Conservation (phyloP, 2,888 invertebrate species). For the Scelioninae gen. 1 region DNA sequence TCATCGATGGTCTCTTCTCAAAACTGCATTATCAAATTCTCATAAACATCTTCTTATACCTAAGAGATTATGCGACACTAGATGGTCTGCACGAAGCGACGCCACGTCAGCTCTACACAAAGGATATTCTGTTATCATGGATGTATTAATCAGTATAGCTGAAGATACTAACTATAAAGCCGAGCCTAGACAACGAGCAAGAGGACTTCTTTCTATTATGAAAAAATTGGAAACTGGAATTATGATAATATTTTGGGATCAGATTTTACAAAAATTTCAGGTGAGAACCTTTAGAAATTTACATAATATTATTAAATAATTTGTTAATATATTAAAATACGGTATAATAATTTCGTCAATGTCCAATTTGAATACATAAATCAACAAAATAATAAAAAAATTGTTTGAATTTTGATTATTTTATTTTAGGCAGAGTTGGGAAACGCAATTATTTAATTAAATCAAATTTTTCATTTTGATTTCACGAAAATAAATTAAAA, state of each 20-base stretch:
- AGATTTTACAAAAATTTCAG: conserved; percentile 23
- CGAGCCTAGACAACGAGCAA: conserved; percentile 23
- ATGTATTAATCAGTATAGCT: conserved; percentile 5
- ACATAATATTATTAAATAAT: no score
- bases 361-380: no score
- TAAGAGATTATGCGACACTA: conserved; percentile 25
- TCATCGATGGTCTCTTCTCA: conserved; percentile 68
- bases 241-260: conserved; percentile 23
- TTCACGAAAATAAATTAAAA: no score
- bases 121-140: conserved; percentile 23
- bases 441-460: no score
- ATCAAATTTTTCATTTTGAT: no score
- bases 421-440: no score
- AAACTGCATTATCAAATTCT: conserved; percentile 23
- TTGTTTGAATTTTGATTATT: no score
- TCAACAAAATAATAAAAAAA: no score
- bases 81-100: conserved; percentile 41
- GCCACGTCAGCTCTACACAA: conserved; percentile 25
- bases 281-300: not conserved
- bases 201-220: conserved; percentile 14
- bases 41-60: conserved; percentile 12
- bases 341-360: no score
- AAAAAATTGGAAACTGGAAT: conserved; percentile 28
- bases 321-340: no score
- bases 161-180: conserved; percentile 3